Evolutionary conservation across 2,888 invertebrate genomes (phyloP).

Genomic region (Polietes domitor): DNA sequence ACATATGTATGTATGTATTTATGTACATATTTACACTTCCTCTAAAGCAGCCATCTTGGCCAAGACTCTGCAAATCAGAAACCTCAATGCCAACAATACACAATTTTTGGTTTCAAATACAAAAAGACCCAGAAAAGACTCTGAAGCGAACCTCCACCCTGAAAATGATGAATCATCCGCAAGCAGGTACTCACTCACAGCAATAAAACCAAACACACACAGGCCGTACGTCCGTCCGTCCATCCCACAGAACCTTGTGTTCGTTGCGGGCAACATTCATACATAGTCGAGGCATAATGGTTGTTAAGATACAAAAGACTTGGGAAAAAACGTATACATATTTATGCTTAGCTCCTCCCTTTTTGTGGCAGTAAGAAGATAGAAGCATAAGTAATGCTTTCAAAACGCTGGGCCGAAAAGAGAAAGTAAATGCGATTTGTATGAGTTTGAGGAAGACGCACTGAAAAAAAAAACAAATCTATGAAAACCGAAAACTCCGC

Average conservation of each 20-base stretch:
- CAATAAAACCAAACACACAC: conserved; percentile 11
- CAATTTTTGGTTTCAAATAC: background rate
- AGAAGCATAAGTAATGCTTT: background rate
- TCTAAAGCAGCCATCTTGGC: conserved; percentile 62
- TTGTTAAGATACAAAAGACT: conserved; percentile 59
- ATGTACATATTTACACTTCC: too few species aligned
- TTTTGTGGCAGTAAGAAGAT: conserved; percentile 51
- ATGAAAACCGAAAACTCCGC: conserved; percentile 53
- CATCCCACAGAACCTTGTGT: background rate
- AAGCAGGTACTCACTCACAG: conserved; percentile 17
- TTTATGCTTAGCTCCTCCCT: conserved; percentile 54
- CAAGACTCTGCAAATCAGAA: conserved; percentile 58
- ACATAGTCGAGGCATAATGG: conserved; percentile 29
- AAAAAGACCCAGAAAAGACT: conserved; percentile 23
- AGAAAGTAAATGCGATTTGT: conserved; percentile 43
- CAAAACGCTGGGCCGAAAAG: conserved; percentile 41
- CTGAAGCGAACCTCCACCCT: conserved; percentile 67
- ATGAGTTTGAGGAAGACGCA: background rate
- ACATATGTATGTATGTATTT: background rate
- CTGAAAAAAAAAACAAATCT: background rate
- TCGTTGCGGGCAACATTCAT: background rate
- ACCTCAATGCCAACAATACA: conserved; percentile 2
- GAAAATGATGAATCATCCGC: conserved; percentile 68
- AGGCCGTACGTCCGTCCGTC: too few species aligned
- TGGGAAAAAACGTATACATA: conserved; percentile 61